Evolutionary conservation across 2,888 invertebrate genomes (phyloP).

Genomic region (Andrena haemorrhoa): DNA sequence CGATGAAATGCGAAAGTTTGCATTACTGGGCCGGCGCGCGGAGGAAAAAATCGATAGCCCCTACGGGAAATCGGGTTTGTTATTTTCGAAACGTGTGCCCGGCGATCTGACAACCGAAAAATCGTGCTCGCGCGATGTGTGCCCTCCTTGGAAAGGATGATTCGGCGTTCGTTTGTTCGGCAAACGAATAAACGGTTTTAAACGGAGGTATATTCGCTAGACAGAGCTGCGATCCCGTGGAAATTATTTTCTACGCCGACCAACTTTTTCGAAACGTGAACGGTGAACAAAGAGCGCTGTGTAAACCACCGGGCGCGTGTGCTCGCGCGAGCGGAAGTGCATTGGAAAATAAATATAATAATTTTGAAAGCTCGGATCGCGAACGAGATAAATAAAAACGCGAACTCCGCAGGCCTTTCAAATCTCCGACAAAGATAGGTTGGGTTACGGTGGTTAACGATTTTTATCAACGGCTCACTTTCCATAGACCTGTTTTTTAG

Average conservation of each 20-base stretch:
- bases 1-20: conserved; percentile 24
- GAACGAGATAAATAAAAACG: conserved; percentile 10
- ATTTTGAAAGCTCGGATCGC: conserved; percentile 21
- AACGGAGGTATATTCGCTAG: not conserved
- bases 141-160: conserved; percentile 13
- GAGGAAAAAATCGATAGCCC: not conserved
- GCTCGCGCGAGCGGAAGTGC: conserved; percentile 10
- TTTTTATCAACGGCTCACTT: no score
- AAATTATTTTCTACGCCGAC: conserved; percentile 19
- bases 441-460: no score
- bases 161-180: conserved; percentile 27
- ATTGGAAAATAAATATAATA: conserved; percentile 19
- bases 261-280: conserved; percentile 22
- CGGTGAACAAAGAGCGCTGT: not conserved
- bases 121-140: not conserved
- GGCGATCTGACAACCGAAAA: conserved; percentile 24
- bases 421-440: no score
- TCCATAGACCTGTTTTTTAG: no score
- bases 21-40: not conserved
- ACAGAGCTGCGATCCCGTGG: not conserved
- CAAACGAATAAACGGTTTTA: conserved; percentile 26
- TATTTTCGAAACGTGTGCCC: conserved; percentile 27
- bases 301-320: not conserved
- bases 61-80: conserved; percentile 18
- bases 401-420: no score